phyloP scores from a whole-genome alignment of 1,140 invertebrate species.

The Drosophila bocqueti region DNA sequence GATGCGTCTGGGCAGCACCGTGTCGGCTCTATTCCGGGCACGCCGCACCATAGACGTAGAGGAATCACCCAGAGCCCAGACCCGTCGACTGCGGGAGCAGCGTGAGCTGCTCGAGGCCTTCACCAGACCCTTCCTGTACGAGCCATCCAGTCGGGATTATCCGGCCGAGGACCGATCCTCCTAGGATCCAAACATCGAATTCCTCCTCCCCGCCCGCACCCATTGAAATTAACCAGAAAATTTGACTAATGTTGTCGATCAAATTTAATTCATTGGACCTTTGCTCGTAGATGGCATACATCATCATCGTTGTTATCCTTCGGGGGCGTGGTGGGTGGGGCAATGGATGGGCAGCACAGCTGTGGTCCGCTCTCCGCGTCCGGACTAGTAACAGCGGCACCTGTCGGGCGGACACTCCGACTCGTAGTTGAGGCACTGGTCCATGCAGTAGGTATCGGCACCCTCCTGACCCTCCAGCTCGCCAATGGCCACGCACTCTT shows the following conservation, averaged over 20 bases:
- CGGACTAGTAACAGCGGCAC: conserved; percentile 89
- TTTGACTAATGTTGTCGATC: conserved; percentile 14
- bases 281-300: conserved; percentile 8
- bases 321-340: conserved; percentile 15
- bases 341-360: conserved; percentile 73
- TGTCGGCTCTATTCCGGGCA: conserved; percentile 55
- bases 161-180: neutral
- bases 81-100: conserved; percentile 54
- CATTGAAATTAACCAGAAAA: conserved; percentile 15
- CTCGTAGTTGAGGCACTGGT: conserved; percentile 91
- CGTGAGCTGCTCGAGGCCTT: conserved; percentile 62
- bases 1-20: conserved; percentile 56
- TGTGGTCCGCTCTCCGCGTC: conserved; percentile 16
- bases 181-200: too few species aligned
- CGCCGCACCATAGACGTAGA: conserved; percentile 25
- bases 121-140: conserved; percentile 57
- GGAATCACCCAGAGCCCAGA: conserved; percentile 40
- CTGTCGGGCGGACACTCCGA: conserved; percentile 89
- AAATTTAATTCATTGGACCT: conserved; percentile 53
- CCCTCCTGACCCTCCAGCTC: conserved; percentile 89
- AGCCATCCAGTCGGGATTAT: conserved; percentile 25
- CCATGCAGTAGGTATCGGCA: conserved; percentile 93
- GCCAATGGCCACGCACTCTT: conserved; percentile 91
- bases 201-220: neutral
- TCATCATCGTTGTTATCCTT: conserved; percentile 2